Base-by-base conservation (phyloP, 2,888 invertebrate species). In the Acanthacorydalis orientalis region DNA sequence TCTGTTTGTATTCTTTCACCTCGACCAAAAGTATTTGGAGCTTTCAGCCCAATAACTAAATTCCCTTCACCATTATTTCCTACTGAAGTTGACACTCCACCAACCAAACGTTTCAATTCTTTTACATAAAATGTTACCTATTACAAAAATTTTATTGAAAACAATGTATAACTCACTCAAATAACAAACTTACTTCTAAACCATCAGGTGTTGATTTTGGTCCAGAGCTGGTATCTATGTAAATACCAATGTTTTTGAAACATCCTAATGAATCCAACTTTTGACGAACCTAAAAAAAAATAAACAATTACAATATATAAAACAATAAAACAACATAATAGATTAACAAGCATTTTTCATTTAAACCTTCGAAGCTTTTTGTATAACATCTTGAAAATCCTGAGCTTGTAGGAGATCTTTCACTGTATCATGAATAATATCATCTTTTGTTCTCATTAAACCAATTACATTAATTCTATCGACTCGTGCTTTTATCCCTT, bases 1-100 rank as follows among this genome's bases (percentile, higher is more conserved):
- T 91, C 89, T 14, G 83, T 70, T 54, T 81, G 80, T 9, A 92
- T 55, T 33, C 75, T 70, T 70, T 96, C 95, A 0, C 90, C 96
- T 48, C 93, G 74, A 0, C 96, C 95, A 55, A 82, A 70, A 46
- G 90, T 66, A 68, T 96, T 96, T 0, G 90, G 89, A 52, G 85
- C 68, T 55, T 79, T 75, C 46, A 85, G 68, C 45, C 85, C 80
- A 10, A 85, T 64, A 16, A 83, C 77, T 32, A 93, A 62, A 16
- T 87, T 84, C 1, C 90, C 93, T 61, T 95, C 92, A 31, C 12
- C 34, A 62, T 93, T 92, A 60, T 91, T 88, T 23, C 90, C 91
- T 50, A 93, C 81, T 53, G 84, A 78, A 0, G 92, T 91, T 58
- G 83, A 87, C 35, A 92, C 74, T 0, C 86, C 85, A 14, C 92